Conservation (phyloP, 1,140 invertebrate genomes). For the Helicoverpa zea region DNA sequence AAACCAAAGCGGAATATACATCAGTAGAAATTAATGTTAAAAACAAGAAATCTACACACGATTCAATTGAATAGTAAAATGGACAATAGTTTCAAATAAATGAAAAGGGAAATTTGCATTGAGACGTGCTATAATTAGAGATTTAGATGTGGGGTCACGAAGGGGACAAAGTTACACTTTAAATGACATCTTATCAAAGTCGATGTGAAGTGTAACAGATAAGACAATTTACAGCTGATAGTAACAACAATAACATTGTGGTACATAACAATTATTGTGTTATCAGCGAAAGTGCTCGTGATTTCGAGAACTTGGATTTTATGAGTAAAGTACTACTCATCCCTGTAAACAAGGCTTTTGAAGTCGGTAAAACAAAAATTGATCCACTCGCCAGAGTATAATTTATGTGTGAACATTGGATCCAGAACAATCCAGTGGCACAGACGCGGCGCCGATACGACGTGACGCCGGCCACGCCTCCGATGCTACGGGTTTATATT, state of each 20-base stretch:
- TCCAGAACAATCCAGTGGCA: conserved; percentile 70
- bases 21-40: conserved; percentile 46
- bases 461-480: conserved; percentile 80
- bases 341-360: background rate
- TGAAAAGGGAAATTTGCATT: conserved; percentile 15
- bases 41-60: conserved; percentile 31
- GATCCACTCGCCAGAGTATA: conserved; percentile 35
- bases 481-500: conserved; percentile 70
- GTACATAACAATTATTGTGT: conserved; percentile 1
- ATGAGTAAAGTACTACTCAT: conserved; percentile 4
- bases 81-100: background rate
- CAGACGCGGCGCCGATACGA: conserved; percentile 77
- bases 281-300: conserved; percentile 7
- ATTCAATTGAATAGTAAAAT: conserved; percentile 35
- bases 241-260: conserved; percentile 18
- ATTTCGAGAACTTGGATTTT: background rate
- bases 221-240: conserved; percentile 29
- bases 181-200: conserved; percentile 4
- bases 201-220: conserved; percentile 2
- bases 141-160: background rate
- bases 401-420: conserved; percentile 64
- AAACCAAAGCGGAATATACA: conserved; percentile 57
- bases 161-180: conserved; percentile 6
- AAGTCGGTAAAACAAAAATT: conserved; percentile 35
- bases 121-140: background rate